A percentile compares a stretch with the other conserved stretches of the same genome.
phyloP scores from a whole-genome alignment of 53 echinoderm and acorn worm genomes.

The Henricia sp. region DNA sequence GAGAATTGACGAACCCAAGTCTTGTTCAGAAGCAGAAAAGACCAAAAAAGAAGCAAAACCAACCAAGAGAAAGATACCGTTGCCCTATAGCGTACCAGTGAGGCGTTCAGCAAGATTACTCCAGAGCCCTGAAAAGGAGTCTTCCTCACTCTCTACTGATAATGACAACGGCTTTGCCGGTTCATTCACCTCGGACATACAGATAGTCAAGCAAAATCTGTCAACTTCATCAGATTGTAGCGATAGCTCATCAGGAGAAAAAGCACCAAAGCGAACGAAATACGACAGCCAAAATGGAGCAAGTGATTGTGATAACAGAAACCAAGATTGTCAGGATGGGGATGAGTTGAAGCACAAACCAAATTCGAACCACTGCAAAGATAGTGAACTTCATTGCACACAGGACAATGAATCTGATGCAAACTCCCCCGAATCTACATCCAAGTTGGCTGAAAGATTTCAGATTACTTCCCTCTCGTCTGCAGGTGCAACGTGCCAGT shows the following conservation, averaged over 20 bases:
- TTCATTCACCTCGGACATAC: no score
- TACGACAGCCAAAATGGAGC: not conserved
- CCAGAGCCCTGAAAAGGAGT: not conserved
- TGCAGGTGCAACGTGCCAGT: not conserved
- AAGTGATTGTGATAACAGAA: not conserved
- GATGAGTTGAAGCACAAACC: not conserved
- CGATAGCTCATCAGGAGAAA: conserved; percentile 5
- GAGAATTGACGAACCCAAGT: not conserved
- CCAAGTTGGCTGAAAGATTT: conserved; percentile 1
- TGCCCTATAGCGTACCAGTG: not conserved
- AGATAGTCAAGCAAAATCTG: no score
- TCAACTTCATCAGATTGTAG: no score
- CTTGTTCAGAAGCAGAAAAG: not conserved
- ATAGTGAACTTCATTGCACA: not conserved
- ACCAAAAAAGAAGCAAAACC: not conserved
- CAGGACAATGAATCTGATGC: conserved; percentile 5
- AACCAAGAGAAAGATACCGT: not conserved
- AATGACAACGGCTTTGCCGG: not conserved
- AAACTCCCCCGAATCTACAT: not conserved
- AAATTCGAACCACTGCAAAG: not conserved
- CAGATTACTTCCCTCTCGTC: not conserved
- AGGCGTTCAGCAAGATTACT: conserved; percentile 39
- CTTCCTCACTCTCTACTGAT: not conserved
- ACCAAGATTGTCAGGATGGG: not conserved
- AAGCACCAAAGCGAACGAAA: not conserved